A percentile compares a stretch with the other conserved stretches of the same genome.
phyloP scores from a whole-genome alignment of 2,888 invertebrate species.

The Lutraria lutraria region DNA sequence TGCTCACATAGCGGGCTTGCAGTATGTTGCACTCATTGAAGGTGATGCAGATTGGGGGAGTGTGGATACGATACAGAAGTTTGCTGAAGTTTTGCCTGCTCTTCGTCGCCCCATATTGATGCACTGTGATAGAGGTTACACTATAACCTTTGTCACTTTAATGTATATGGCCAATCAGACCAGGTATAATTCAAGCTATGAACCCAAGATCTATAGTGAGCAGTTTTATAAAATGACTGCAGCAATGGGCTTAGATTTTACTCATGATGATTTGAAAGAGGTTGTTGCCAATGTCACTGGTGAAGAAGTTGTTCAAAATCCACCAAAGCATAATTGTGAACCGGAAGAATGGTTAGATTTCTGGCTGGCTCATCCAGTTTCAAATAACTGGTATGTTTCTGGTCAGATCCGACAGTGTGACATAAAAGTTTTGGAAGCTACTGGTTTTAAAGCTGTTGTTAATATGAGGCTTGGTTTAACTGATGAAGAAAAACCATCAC shows the following conservation, averaged over 20 bases:
- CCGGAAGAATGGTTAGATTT: conserved; percentile 80
- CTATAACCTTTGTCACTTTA: conserved; percentile 77
- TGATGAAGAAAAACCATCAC: conserved; percentile 73
- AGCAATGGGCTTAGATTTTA: conserved; percentile 80
- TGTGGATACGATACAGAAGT: conserved; percentile 76
- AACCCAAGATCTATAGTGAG: conserved; percentile 74
- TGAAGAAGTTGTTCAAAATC: conserved; percentile 73
- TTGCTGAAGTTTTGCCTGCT: conserved; percentile 62
- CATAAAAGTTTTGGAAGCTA: conserved; percentile 70
- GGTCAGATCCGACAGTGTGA: conserved; percentile 81
- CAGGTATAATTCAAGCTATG: conserved; percentile 70
- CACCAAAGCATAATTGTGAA: conserved; percentile 71
- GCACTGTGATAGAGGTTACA: conserved; percentile 76
- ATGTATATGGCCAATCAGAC: conserved; percentile 79
- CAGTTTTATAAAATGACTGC: conserved; percentile 77
- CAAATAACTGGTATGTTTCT: conserved; percentile 79
- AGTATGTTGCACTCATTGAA: conserved; percentile 75
- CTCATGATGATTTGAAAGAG: conserved; percentile 71
- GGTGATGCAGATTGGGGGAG: conserved; percentile 77
- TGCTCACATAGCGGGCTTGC: conserved; percentile 72
- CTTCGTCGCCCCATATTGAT: conserved; percentile 73
- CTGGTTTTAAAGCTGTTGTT: conserved; percentile 78
- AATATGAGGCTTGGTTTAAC: conserved; percentile 77
- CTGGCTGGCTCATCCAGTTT: conserved; percentile 81
- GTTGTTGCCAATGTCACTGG: conserved; percentile 78